These are phyloP conservation scores for Willowsia nigromaculata DNA, from an alignment of 2,888 invertebrate genomes.

Conservation along the genomic window DNA sequence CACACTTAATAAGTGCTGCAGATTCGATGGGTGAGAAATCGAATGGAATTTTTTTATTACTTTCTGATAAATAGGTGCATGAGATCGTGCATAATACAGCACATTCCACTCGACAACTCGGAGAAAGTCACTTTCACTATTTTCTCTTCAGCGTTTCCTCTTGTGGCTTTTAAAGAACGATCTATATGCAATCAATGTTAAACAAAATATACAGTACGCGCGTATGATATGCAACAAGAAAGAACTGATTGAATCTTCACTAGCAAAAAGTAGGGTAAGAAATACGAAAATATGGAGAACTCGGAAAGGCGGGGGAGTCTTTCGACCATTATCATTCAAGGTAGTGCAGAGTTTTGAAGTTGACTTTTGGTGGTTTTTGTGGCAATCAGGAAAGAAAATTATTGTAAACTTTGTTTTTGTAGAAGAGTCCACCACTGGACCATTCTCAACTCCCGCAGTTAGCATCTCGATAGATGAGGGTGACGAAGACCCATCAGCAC, in stretches of 20 bases:
- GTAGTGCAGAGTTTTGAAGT: not conserved
- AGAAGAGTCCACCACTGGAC: conserved; percentile 56
- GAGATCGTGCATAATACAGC: not conserved
- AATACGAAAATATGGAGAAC: conserved; percentile 37
- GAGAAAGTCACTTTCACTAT: conserved; percentile 41
- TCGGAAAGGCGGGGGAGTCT: conserved; percentile 42
- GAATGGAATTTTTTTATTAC: conserved; percentile 20
- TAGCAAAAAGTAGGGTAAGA: not conserved
- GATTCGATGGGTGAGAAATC: not conserved
- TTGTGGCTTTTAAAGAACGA: too few species aligned
- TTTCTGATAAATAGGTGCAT: conserved; percentile 26
- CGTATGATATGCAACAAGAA: not conserved
- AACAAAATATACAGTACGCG: not conserved
- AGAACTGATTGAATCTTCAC: not conserved
- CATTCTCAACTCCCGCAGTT: conserved; percentile 60
- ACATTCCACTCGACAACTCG: not conserved
- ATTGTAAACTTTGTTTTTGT: not conserved
- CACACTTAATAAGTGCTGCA: not conserved
- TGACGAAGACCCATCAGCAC: conserved; percentile 37
- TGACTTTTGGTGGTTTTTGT: not conserved
- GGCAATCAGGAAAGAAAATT: not conserved
- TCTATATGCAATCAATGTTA: not conserved
- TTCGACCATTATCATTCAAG: conserved; percentile 58
- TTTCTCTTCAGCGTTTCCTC: not conserved
- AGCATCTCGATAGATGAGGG: conserved; percentile 57